These are phyloP conservation scores for Hesperia comma DNA, from an alignment of 2,888 invertebrate genomes.

Conservation along the genomic window DNA sequence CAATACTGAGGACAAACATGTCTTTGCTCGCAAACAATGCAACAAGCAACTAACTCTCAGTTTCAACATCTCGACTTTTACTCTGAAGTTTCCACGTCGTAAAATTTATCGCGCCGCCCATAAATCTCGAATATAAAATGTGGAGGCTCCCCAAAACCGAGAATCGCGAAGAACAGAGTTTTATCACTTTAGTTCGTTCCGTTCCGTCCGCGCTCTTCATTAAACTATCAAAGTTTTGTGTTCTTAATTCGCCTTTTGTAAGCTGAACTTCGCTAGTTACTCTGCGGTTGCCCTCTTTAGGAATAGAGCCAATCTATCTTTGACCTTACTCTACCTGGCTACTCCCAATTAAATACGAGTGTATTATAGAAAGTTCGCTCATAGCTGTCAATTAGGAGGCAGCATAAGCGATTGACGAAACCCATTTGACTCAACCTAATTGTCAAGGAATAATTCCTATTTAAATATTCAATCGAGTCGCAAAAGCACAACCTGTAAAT, in stretches of 20 bases:
- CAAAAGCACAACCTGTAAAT: too few relatives aligned
- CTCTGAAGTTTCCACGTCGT: slow-evolving; percentile 55
- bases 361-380: too few relatives aligned
- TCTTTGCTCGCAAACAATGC: not conserved
- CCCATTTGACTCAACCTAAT: too few relatives aligned
- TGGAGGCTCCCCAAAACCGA: slow-evolving; percentile 31
- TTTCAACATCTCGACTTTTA: slow-evolving; percentile 33
- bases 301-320: not conserved
- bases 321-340: not conserved
- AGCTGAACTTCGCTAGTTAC: not conserved
- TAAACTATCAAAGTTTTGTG: slow-evolving; percentile 38
- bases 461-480: too few relatives aligned
- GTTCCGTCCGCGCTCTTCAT: slow-evolving; percentile 44
- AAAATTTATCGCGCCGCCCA: slow-evolving; percentile 60
- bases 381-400: too few relatives aligned
- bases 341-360: too few relatives aligned
- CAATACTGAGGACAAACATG: too few relatives aligned
- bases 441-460: too few relatives aligned
- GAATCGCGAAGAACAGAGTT: slow-evolving; percentile 49
- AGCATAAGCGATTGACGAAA: too few relatives aligned
- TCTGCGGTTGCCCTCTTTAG: not conserved
- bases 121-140: slow-evolving; percentile 65
- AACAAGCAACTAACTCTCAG: not conserved
- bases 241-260: slow-evolving; percentile 14
- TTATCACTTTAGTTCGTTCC: slow-evolving; percentile 49